Conservation (phyloP, 2,888 invertebrate species). For the Saturnia japonica region DNA sequence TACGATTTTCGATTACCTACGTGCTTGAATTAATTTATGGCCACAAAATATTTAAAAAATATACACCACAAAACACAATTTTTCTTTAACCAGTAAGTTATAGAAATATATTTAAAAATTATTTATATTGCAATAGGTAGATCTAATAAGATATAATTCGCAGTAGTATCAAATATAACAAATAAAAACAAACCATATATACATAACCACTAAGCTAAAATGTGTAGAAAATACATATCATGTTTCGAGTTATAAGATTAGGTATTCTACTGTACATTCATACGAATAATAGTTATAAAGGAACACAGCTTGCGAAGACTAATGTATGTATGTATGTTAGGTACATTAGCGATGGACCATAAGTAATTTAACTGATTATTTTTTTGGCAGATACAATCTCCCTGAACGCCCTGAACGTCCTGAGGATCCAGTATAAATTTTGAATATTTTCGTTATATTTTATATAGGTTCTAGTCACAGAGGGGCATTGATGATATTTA, state of each 20-base stretch:
- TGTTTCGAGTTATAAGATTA: neutral
- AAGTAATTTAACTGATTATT: neutral
- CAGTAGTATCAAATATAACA: neutral
- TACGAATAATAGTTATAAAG: neutral
- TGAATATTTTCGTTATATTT: neutral
- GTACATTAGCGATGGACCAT: neutral
- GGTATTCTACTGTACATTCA: neutral
- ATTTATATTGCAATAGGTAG: no score
- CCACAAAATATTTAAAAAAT: no score
- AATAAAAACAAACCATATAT: neutral
- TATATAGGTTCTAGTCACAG: neutral
- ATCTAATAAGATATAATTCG: no score
- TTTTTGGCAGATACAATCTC: neutral
- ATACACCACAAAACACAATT: no score
- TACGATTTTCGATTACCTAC: neutral
- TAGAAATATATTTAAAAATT: no score
- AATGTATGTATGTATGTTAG: no score
- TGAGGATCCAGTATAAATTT: no score
- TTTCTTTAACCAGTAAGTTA: no score
- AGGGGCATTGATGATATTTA: neutral
- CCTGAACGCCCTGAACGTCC: neutral
- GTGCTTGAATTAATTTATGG: no score
- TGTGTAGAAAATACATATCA: neutral
- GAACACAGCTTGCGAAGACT: neutral
- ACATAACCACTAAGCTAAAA: neutral